Evolutionary conservation across 2,113 vertebrate genomes (phyloP).

Genomic region (Heterochromis multidens): DNA sequence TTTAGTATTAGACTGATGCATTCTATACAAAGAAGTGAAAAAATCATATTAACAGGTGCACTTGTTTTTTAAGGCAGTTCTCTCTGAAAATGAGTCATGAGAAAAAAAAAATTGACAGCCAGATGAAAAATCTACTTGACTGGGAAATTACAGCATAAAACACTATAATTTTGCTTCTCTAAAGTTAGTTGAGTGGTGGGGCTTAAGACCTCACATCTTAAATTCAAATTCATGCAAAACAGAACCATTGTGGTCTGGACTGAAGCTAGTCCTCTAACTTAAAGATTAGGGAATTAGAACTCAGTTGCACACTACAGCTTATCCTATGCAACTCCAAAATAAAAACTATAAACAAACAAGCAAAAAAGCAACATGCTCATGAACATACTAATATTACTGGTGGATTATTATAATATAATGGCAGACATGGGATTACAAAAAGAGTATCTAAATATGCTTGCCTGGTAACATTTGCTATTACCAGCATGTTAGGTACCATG

Average conservation of each 20-base stretch:
- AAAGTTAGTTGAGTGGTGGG: not conserved
- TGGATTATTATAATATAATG: no score
- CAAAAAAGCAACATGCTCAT: no score
- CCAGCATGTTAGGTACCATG: not conserved
- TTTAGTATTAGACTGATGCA: not conserved
- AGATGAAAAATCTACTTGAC: not conserved
- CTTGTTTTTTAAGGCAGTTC: not conserved
- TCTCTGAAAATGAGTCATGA: not conserved
- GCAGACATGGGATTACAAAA: not conserved
- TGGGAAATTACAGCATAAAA: not conserved
- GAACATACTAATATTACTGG: no score
- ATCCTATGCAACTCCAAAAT: no score
- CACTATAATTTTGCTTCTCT: not conserved
- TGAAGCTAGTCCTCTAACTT: not conserved
- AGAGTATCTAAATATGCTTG: not conserved
- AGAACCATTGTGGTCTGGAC: not conserved
- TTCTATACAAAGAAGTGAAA: not conserved
- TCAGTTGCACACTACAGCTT: no score
- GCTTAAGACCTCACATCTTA: not conserved
- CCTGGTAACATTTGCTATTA: not conserved
- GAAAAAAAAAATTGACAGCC: not conserved
- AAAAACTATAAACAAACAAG: no score
- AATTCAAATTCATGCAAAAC: not conserved
- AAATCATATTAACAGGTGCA: not conserved
- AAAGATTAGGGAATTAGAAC: no score